A percentile compares a stretch with the other conserved stretches of the same genome.
Conservation (phyloP, 2,797 vertebrate species). For the Cetoscarus ocellatus region DNA sequence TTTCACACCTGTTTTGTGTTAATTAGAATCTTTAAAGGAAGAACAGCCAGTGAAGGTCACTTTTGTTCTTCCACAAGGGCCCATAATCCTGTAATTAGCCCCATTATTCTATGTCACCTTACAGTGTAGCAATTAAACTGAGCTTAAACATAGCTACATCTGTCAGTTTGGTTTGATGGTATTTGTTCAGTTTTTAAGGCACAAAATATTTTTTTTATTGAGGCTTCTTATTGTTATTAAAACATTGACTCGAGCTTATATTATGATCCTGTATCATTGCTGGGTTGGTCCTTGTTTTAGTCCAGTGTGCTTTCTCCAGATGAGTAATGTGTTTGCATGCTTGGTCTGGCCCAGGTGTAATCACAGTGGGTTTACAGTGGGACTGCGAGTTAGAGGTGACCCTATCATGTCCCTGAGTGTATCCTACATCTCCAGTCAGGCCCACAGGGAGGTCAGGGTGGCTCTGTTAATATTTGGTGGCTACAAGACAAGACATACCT, state of each 20-base stretch:
- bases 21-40: conserved; percentile 50
- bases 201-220: neutral
- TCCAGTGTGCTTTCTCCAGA: conserved; percentile 19
- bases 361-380: conserved; percentile 62
- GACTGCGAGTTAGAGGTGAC: conserved; percentile 75
- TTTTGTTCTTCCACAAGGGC: conserved; percentile 51
- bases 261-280: conserved; percentile 37
- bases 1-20: conserved; percentile 30
- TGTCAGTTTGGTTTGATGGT: conserved; percentile 11
- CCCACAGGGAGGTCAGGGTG: conserved; percentile 62
- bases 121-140: conserved; percentile 20
- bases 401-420: conserved; percentile 42
- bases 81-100: conserved; percentile 65
- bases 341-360: conserved; percentile 49
- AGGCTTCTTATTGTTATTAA: conserved; percentile 16
- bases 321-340: conserved; percentile 61
- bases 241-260: neutral
- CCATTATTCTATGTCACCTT: conserved; percentile 43
- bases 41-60: conserved; percentile 54
- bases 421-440: conserved; percentile 69
- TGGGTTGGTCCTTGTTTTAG: conserved; percentile 21
- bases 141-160: conserved; percentile 27
- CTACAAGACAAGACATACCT: conserved; percentile 62
- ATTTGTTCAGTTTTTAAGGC: conserved; percentile 13
- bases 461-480: conserved; percentile 82